phyloP scores from a whole-genome alignment of 2,888 invertebrate genomes.

The Phalangium opilio region DNA sequence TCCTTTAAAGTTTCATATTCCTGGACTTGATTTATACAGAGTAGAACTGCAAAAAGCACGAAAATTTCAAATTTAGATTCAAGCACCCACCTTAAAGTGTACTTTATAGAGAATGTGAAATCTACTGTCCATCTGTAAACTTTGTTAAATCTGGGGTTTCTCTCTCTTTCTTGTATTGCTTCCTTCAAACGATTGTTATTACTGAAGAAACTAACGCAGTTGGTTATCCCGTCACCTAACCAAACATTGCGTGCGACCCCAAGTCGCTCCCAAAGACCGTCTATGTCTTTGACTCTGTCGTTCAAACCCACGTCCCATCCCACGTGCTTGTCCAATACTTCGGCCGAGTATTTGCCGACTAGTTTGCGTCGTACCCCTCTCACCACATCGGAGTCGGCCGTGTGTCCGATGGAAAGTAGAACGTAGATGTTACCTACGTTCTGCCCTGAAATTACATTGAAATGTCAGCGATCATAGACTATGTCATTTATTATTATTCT shows the following conservation, averaged over 20 bases:
- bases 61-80: too few species aligned
- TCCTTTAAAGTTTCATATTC: too few species aligned
- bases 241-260: slow-evolving; percentile 4
- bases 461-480: too few species aligned
- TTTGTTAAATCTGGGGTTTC: slow-evolving; percentile 1
- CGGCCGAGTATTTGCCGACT: not conserved
- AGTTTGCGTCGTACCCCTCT: slow-evolving; percentile 5
- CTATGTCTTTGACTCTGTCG: slow-evolving; percentile 2
- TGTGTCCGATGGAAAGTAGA: slow-evolving; percentile 19
- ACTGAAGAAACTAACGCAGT: slow-evolving; percentile 7
- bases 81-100: not conserved
- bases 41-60: too few species aligned
- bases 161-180: not conserved
- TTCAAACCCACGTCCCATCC: slow-evolving; percentile 8
- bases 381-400: slow-evolving; percentile 18
- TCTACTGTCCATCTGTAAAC: slow-evolving; percentile 16
- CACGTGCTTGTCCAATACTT: not conserved
- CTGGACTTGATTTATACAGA: too few species aligned
- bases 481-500: not conserved
- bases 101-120: not conserved
- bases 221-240: slow-evolving; percentile 12
- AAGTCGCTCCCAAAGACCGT: slow-evolving; percentile 1
- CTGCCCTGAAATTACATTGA: too few species aligned
- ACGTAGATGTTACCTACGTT: slow-evolving; percentile 4
- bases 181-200: not conserved